Evolutionary conservation across 2,113 vertebrate genomes (phyloP).

Genomic region (Parus major): DNA sequence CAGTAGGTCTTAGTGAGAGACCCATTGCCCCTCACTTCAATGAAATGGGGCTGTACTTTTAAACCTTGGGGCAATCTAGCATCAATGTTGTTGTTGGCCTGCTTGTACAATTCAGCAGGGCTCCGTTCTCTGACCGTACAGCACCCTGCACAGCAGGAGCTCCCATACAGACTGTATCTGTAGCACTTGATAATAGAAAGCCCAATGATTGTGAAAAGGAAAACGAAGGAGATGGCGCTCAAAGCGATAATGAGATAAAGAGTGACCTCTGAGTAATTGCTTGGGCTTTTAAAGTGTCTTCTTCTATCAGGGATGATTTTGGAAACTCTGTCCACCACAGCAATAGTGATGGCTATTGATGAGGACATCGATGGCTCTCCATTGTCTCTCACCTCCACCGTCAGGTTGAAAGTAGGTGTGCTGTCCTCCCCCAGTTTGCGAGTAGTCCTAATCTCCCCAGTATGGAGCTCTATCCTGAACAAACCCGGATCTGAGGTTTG

Average conservation of each 20-base stretch:
- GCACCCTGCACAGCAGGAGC: constrained; percentile 86
- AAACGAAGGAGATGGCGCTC: constrained; percentile 91
- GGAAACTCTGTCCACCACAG: constrained; percentile 88
- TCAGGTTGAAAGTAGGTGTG: constrained; percentile 83
- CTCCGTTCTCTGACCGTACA: constrained; percentile 84
- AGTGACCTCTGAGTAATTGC: constrained; percentile 88
- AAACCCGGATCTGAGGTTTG: constrained; percentile 84
- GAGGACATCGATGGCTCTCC: constrained; percentile 87
- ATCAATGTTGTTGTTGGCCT: constrained; percentile 88
- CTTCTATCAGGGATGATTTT: constrained; percentile 87
- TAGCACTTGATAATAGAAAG: constrained; percentile 91
- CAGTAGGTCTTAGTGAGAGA: constrained; percentile 97
- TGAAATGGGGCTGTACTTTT: constrained; percentile 94
- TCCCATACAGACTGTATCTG: constrained; percentile 83
- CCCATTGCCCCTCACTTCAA: constrained; percentile 93
- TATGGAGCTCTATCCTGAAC: constrained; percentile 92
- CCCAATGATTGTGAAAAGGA: constrained; percentile 90
- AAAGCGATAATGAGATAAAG: constrained; percentile 96
- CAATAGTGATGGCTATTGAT: constrained; percentile 83
- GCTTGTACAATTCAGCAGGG: constrained; percentile 80
- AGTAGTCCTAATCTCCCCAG: constrained; percentile 93
- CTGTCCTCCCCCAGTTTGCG: constrained; percentile 88
- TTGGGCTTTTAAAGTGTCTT: constrained; percentile 81
- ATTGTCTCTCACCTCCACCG: constrained; percentile 86
- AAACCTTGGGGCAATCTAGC: constrained; percentile 83